These are phyloP conservation scores for Galaxea fascicularis DNA, from an alignment of 92 coral and sea anemone genomes.

Conservation along the genomic window DNA sequence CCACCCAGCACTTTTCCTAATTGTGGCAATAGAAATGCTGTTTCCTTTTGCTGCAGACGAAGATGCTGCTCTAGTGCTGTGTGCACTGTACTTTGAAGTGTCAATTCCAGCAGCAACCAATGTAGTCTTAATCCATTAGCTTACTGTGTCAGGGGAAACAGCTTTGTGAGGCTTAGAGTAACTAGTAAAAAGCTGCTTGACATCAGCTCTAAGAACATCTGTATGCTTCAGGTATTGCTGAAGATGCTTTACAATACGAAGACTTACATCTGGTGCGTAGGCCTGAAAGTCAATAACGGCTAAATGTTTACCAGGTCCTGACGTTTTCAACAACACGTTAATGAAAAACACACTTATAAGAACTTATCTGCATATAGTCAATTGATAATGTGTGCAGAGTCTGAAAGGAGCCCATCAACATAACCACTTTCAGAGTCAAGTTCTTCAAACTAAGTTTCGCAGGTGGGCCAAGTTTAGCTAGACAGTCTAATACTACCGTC, in stretches of 20 bases:
- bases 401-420: constrained; percentile 43
- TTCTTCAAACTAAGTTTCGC: no score
- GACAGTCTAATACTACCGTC: no score
- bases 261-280: constrained; percentile 41
- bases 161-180: constrained; percentile 47
- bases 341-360: constrained; percentile 46
- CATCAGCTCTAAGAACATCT: neutral
- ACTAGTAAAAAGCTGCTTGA: constrained; percentile 26
- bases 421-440: constrained; percentile 21
- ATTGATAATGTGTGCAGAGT: constrained; percentile 47
- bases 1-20: no score
- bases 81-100: no score
- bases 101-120: no score
- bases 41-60: no score
- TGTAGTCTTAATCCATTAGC: no score
- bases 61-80: constrained; percentile 37
- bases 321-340: no score
- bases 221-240: neutral
- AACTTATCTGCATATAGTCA: no score
- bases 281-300: constrained; percentile 23
- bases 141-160: no score
- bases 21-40: no score
- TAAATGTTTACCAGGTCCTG: constrained; percentile 48
- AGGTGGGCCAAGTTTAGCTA: no score
- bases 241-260: constrained; percentile 18